Evolutionary conservation across 2,797 vertebrate genomes (phyloP).

Genomic region (Pseudocheirus occidentalis): DNA sequence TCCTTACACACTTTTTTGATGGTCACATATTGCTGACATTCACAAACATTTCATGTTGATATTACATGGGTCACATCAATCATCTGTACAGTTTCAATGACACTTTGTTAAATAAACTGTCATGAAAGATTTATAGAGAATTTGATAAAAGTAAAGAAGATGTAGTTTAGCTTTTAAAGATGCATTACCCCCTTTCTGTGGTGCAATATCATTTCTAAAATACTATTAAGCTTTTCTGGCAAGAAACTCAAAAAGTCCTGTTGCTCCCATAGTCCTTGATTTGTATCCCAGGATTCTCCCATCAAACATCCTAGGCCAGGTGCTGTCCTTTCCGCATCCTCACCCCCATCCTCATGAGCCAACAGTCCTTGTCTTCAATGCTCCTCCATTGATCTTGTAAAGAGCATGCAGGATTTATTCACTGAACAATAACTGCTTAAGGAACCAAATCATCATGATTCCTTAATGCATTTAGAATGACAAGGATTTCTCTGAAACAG

Average conservation of each 20-base stretch:
- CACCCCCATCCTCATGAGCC: background rate
- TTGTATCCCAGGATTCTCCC: slow-evolving; percentile 71
- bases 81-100: slow-evolving; percentile 88
- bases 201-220: slow-evolving; percentile 85
- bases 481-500: slow-evolving; percentile 18
- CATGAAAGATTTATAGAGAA: slow-evolving; percentile 91
- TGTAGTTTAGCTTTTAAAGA: slow-evolving; percentile 88
- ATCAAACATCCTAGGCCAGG: background rate
- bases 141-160: slow-evolving; percentile 90
- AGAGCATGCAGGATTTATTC: slow-evolving; percentile 23
- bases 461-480: slow-evolving; percentile 40
- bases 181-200: slow-evolving; percentile 85
- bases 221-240: slow-evolving; percentile 80
- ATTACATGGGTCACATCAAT: slow-evolving; percentile 88
- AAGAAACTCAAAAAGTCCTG: slow-evolving; percentile 74
- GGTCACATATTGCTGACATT: slow-evolving; percentile 89
- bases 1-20: slow-evolving; percentile 84
- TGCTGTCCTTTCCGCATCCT: background rate
- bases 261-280: slow-evolving; percentile 69
- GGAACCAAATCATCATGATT: slow-evolving; percentile 23
- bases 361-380: slow-evolving; percentile 14
- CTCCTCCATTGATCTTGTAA: slow-evolving; percentile 26
- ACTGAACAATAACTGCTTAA: slow-evolving; percentile 33
- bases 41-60: slow-evolving; percentile 91
- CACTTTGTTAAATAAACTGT: slow-evolving; percentile 91